Percentiles rank a stretch among this genome's conserved stretches.
Evolutionary conservation across 92 coral and sea anemone genomes (phyloP).

Genomic region (Zoanthus sansibaricus): DNA sequence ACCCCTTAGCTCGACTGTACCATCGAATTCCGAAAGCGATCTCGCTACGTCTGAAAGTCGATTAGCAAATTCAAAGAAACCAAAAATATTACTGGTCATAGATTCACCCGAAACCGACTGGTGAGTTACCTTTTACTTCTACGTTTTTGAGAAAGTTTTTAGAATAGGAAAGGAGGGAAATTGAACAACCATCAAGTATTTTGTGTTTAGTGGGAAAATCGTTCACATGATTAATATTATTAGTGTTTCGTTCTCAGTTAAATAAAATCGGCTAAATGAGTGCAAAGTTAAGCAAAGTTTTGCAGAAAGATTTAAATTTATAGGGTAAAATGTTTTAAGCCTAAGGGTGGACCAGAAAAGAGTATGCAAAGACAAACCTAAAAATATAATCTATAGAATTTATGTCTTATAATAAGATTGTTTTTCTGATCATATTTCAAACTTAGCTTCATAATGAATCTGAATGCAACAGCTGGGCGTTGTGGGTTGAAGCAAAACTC

Average conservation of each 20-base stretch:
- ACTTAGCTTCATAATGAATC: neutral
- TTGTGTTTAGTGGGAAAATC: neutral
- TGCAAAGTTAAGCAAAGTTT: neutral
- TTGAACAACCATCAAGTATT: neutral
- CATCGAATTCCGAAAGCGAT: slow-evolving; percentile 46
- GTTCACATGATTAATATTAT: neutral
- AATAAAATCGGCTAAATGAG: neutral
- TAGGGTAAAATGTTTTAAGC: neutral
- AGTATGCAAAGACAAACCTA: neutral
- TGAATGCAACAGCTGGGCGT: neutral
- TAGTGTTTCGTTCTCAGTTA: neutral
- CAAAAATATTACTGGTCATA: slow-evolving; percentile 86
- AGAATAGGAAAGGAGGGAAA: neutral
- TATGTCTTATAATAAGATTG: neutral
- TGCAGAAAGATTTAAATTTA: neutral
- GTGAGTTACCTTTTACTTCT: slow-evolving; percentile 56
- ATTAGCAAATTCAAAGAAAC: slow-evolving; percentile 69
- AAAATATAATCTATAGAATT: neutral
- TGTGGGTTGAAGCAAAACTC: neutral
- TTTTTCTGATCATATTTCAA: neutral
- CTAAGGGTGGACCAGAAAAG: neutral
- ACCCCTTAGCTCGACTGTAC: neutral
- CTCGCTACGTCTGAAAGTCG: slow-evolving; percentile 29
- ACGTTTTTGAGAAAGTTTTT: neutral
- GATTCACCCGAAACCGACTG: slow-evolving; percentile 96